Conservation (phyloP, 2,888 invertebrate genomes). For the Andrena bucephala region DNA sequence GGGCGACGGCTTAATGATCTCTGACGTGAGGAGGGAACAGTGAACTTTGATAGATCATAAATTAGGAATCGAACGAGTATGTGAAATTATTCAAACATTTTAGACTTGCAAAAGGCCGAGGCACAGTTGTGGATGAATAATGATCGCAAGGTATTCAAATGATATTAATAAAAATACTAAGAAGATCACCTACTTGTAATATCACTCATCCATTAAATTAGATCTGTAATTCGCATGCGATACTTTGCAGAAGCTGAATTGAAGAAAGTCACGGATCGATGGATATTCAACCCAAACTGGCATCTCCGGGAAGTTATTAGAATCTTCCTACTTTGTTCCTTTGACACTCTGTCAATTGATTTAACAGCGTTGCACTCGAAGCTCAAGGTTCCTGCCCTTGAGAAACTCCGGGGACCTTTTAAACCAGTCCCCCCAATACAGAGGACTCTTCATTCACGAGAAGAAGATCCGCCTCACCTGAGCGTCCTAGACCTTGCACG, state of each 20-base stretch:
- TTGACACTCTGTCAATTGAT: background rate
- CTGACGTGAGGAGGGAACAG: background rate
- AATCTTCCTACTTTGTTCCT: background rate
- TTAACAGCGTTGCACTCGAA: background rate
- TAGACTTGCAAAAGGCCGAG: too few relatives aligned
- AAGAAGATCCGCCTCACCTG: constrained; percentile 31
- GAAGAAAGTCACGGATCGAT: too few relatives aligned
- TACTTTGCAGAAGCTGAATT: too few relatives aligned
- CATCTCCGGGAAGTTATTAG: background rate
- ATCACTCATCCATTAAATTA: too few relatives aligned
- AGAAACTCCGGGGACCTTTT: constrained; percentile 1
- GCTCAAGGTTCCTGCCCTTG: background rate
- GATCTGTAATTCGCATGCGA: too few relatives aligned
- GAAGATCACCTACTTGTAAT: too few relatives aligned
- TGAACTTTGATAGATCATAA: background rate
- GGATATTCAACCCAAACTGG: too few relatives aligned
- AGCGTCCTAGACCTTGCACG: constrained; percentile 79
- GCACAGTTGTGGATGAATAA: too few relatives aligned
- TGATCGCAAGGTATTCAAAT: too few relatives aligned
- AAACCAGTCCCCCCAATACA: constrained; percentile 10
- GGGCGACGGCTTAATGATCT: background rate
- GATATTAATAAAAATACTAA: too few relatives aligned
- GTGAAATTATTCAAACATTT: too few relatives aligned
- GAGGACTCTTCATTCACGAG: constrained; percentile 33
- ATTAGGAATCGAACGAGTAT: background rate